Conservation (phyloP, 2,113 vertebrate species). For the Delphinus delphis region DNA sequence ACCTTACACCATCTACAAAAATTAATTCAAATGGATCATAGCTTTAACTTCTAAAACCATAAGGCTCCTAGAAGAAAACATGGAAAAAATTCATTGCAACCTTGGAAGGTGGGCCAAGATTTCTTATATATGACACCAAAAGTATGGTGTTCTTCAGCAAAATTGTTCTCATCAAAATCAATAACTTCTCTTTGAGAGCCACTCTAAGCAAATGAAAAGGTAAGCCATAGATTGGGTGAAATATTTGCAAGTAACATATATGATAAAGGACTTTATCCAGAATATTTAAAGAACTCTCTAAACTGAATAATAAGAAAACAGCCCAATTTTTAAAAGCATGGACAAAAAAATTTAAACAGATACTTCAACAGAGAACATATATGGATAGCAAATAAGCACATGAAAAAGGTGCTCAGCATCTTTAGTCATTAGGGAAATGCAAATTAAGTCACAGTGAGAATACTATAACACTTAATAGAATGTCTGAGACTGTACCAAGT, state of each 20-base stretch:
- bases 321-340: background rate
- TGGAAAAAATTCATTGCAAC: background rate
- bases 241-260: background rate
- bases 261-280: background rate
- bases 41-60: background rate
- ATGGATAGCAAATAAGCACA: background rate
- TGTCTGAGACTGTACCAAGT: background rate
- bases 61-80: background rate
- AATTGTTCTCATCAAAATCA: background rate
- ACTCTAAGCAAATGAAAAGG: background rate
- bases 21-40: background rate
- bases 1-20: background rate
- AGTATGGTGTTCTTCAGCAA: background rate
- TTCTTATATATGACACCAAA: background rate
- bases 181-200: background rate
- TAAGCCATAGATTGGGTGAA: background rate
- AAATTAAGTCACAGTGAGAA: background rate
- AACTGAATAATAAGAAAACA: background rate
- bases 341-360: background rate
- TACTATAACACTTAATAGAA: background rate
- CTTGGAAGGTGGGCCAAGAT: background rate
- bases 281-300: background rate
- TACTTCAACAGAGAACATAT: background rate
- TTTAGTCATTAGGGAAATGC: background rate
- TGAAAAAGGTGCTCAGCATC: background rate